Conservation (phyloP, 2,797 vertebrate species). For the Falco peregrinus region DNA sequence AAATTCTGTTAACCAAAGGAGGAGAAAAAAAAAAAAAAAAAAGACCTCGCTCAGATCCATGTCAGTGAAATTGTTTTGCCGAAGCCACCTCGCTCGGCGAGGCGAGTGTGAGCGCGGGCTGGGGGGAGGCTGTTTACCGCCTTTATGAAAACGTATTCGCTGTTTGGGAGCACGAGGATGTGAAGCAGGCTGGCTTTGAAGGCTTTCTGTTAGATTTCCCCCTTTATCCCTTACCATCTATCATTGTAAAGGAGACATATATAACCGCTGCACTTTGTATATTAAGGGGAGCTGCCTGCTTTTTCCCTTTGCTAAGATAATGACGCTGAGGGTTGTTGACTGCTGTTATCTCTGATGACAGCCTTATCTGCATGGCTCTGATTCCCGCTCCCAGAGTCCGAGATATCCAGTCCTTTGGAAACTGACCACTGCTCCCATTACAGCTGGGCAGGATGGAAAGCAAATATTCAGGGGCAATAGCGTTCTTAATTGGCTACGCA, state of each 20-base stretch:
- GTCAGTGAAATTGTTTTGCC: neutral
- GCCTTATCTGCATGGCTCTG: constrained; percentile 78
- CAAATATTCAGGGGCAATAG: neutral
- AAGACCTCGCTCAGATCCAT: neutral
- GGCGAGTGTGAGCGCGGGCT: fast-evolving
- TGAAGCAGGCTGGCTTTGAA: constrained; percentile 67
- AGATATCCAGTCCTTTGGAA: constrained; percentile 71
- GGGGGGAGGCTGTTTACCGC: neutral
- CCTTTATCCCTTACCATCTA: constrained; percentile 68
- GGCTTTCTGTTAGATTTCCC: constrained; percentile 59
- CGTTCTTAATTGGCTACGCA: neutral
- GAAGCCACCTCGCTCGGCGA: neutral
- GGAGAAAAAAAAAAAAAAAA: neutral
- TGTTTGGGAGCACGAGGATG: constrained; percentile 34
- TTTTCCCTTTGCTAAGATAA: constrained; percentile 72
- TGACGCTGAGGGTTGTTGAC: constrained; percentile 75
- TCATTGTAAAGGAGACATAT: constrained; percentile 76
- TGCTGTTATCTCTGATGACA: constrained; percentile 78
- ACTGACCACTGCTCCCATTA: constrained; percentile 66
- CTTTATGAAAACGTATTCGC: neutral
- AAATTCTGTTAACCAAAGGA: constrained; percentile 36
- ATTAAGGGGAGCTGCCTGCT: constrained; percentile 69
- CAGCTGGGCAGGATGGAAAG: neutral
- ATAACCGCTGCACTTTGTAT: constrained; percentile 70
- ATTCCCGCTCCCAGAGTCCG: constrained; percentile 62